phyloP scores from a whole-genome alignment of 2,113 vertebrate genomes.

The Budorcas taxicolor region DNA sequence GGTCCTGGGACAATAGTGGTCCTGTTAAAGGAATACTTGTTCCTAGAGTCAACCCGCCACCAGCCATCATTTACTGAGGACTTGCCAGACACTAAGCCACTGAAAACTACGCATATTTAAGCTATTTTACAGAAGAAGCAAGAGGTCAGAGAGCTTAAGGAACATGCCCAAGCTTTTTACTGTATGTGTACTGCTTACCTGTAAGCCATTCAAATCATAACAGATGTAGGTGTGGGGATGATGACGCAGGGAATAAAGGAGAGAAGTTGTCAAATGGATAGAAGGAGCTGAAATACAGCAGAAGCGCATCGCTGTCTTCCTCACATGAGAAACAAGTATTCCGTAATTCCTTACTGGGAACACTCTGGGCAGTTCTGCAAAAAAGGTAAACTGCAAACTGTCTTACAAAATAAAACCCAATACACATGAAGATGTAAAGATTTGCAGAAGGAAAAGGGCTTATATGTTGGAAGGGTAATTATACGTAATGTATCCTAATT shows the following conservation, averaged over 20 bases:
- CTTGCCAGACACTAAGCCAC: neutral
- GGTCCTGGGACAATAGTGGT: neutral
- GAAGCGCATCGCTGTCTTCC: neutral
- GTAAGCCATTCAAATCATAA: neutral
- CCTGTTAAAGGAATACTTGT: neutral
- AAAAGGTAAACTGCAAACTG: neutral
- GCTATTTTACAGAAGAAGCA: neutral
- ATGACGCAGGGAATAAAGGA: neutral
- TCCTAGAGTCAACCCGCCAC: neutral
- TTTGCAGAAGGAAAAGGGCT: neutral
- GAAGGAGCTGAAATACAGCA: neutral
- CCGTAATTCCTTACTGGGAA: neutral
- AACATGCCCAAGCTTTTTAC: neutral
- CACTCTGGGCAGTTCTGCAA: neutral
- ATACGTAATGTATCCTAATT: neutral
- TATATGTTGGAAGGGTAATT: neutral
- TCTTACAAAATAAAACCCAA: neutral
- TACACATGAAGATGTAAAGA: neutral
- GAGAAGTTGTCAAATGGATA: neutral
- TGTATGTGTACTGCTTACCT: neutral
- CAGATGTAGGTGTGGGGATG: neutral
- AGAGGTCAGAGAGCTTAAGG: neutral
- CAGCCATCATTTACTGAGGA: neutral
- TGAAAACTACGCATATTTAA: neutral
- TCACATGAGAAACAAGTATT: neutral